phyloP scores from a whole-genome alignment of 2,888 invertebrate species.

The Nomada lathburiana region DNA sequence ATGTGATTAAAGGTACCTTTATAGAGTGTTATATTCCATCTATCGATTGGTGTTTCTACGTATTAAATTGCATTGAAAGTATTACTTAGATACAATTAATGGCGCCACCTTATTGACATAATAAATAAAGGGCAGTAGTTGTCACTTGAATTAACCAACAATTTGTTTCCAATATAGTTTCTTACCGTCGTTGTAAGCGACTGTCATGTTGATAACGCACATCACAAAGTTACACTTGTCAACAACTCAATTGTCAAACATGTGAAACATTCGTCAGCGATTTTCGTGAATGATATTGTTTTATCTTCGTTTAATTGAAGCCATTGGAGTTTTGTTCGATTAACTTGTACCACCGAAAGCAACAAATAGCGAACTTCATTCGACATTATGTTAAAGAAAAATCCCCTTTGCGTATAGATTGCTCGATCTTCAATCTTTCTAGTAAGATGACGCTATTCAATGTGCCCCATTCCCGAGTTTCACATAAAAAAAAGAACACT shows the following conservation, averaged over 20 bases:
- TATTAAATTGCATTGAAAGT: not conserved
- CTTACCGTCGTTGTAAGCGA: constrained; percentile 51
- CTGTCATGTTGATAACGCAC: constrained; percentile 38
- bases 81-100: constrained; percentile 20
- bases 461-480: not conserved
- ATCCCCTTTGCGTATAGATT: not conserved
- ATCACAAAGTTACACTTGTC: not conserved
- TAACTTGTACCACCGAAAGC: not conserved
- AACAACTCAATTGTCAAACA: not conserved
- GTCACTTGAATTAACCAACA: not conserved
- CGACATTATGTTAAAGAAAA: not conserved
- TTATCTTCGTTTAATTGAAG: not conserved
- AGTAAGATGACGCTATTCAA: not conserved
- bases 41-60: not conserved
- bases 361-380: not conserved
- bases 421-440: not conserved
- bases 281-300: not conserved
- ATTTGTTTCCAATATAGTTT: not conserved
- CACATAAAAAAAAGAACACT: not conserved
- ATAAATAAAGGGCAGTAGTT: not conserved
- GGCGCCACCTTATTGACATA: not conserved
- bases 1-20: not conserved
- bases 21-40: not conserved
- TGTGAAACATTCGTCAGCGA: not conserved
- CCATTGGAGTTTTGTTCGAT: not conserved